A percentile compares a stretch with the other conserved stretches of the same genome.
phyloP scores from a whole-genome alignment of 1,140 invertebrate species.

The Phocides pigmalion region DNA sequence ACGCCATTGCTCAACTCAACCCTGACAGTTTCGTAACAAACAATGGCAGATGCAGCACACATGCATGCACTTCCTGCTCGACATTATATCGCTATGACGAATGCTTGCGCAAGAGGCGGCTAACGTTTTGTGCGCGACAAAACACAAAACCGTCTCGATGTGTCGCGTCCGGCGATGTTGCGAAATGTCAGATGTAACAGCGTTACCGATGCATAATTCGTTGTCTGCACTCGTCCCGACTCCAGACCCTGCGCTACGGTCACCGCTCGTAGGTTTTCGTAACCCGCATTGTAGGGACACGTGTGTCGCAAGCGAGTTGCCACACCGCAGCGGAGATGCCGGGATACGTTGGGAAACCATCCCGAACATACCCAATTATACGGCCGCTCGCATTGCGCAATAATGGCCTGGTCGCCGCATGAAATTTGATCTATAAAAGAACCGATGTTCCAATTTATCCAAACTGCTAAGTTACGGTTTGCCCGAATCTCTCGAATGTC shows the following conservation, averaged over 20 bases:
- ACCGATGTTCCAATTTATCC: conserved; percentile 38
- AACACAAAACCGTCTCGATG: conserved; percentile 62
- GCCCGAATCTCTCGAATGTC: conserved; percentile 31
- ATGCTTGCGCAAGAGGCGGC: conserved; percentile 70
- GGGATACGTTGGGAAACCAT: conserved; percentile 81
- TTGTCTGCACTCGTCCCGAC: conserved; percentile 38
- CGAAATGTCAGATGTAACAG: conserved; percentile 59
- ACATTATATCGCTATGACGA: conserved; percentile 70
- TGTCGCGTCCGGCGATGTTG: conserved; percentile 50
- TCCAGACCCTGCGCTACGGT: conserved; percentile 50
- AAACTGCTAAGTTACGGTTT: conserved; percentile 25
- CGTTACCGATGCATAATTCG: conserved; percentile 55
- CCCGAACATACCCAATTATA: conserved; percentile 77
- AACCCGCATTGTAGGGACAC: conserved; percentile 75
- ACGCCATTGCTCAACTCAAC: conserved; percentile 78
- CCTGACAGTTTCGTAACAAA: conserved; percentile 81
- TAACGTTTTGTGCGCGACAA: conserved; percentile 54
- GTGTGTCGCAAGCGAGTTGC: conserved; percentile 77
- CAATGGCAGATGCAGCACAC: conserved; percentile 81
- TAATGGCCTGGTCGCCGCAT: conserved; percentile 43
- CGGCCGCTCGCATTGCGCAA: conserved; percentile 59
- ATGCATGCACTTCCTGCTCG: conserved; percentile 81
- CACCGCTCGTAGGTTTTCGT: conserved; percentile 79
- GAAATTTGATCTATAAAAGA: conserved; percentile 59
- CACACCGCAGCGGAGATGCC: conserved; percentile 65